Evolutionary conservation across 2,113 vertebrate species (phyloP).

Genomic region (Spizaetus ornatus): DNA sequence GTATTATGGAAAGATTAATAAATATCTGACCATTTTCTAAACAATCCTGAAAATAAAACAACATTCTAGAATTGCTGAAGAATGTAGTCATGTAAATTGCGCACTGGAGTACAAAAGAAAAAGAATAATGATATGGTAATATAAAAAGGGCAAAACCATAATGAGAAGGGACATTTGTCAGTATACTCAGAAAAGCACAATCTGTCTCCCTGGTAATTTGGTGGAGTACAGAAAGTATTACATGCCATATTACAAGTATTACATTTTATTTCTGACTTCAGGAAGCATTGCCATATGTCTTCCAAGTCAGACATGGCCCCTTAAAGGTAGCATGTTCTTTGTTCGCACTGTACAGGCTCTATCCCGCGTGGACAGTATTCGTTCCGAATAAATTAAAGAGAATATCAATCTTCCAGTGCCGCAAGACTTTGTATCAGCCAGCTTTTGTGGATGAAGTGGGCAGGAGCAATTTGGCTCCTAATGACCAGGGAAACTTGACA

Average conservation of each 20-base stretch:
- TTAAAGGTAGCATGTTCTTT: slow-evolving; percentile 58
- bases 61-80: slow-evolving; percentile 8
- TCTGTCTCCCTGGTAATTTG: slow-evolving; percentile 64
- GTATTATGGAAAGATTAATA: not conserved
- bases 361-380: not conserved
- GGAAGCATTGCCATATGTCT: slow-evolving; percentile 66
- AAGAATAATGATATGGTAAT: slow-evolving; percentile 48
- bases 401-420: not conserved
- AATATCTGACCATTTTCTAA: slow-evolving; percentile 8
- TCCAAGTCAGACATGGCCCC: slow-evolving; percentile 57
- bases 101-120: slow-evolving; percentile 20
- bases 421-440: not conserved
- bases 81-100: not conserved
- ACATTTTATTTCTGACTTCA: slow-evolving; percentile 64
- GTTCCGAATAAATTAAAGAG: slow-evolving; percentile 4
- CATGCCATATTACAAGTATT: slow-evolving; percentile 53
- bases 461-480: slow-evolving; percentile 14
- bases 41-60: slow-evolving; percentile 22
- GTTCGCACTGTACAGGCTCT: not conserved
- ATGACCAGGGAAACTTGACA: not conserved
- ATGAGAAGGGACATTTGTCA: slow-evolving; percentile 63
- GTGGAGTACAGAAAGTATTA: slow-evolving; percentile 63
- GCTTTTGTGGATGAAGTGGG: slow-evolving; percentile 28
- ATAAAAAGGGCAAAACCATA: slow-evolving; percentile 54
- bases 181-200: slow-evolving; percentile 56